A percentile compares a stretch with the other conserved stretches of the same genome.
Evolutionary conservation across 2,797 vertebrate genomes (phyloP).

Genomic region (Notolabrus celidotus): DNA sequence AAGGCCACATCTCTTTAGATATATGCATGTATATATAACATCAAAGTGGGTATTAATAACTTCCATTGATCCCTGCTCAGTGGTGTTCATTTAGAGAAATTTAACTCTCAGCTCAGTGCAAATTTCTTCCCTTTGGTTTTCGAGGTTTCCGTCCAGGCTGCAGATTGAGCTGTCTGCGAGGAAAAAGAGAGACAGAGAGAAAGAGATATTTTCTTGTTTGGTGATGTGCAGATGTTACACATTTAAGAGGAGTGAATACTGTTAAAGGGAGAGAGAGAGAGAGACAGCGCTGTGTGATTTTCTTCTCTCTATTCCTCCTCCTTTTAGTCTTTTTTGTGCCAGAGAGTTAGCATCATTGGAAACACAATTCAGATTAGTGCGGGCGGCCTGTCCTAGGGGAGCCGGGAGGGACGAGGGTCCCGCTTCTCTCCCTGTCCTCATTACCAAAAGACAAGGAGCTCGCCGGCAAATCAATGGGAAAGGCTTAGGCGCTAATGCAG

Average conservation of each 20-base stretch:
- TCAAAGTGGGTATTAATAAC: slow-evolving; percentile 62
- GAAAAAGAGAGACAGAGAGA: slow-evolving; percentile 28
- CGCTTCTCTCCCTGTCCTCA: slow-evolving; percentile 84
- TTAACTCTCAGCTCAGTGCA: slow-evolving; percentile 51
- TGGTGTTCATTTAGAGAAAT: slow-evolving; percentile 45
- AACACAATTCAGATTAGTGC: slow-evolving; percentile 83
- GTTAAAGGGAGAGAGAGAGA: slow-evolving; percentile 18
- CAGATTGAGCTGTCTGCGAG: slow-evolving; percentile 70
- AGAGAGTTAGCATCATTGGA: slow-evolving; percentile 73
- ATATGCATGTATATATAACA: slow-evolving; percentile 26
- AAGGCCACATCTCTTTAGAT: slow-evolving; percentile 22
- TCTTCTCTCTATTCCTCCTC: slow-evolving; percentile 47
- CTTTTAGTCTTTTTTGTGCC: slow-evolving; percentile 59
- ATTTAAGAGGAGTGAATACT: slow-evolving; percentile 57
- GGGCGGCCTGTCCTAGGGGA: slow-evolving; percentile 76
- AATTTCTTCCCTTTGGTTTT: slow-evolving; percentile 42
- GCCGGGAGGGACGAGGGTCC: slow-evolving; percentile 76
- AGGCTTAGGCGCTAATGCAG: slow-evolving; percentile 79
- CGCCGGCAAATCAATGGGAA: slow-evolving; percentile 83
- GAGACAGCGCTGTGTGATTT: slow-evolving; percentile 52
- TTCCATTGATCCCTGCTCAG: slow-evolving; percentile 68
- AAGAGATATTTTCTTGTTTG: slow-evolving; percentile 57
- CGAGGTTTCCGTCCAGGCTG: slow-evolving; percentile 42
- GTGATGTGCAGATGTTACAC: slow-evolving; percentile 58
- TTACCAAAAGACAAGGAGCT: slow-evolving; percentile 85